Evolutionary conservation across 2,888 invertebrate genomes (phyloP), one percentile per base, ranked within the genome.

Genomic region (Ecliptopera silaceata): DNA sequence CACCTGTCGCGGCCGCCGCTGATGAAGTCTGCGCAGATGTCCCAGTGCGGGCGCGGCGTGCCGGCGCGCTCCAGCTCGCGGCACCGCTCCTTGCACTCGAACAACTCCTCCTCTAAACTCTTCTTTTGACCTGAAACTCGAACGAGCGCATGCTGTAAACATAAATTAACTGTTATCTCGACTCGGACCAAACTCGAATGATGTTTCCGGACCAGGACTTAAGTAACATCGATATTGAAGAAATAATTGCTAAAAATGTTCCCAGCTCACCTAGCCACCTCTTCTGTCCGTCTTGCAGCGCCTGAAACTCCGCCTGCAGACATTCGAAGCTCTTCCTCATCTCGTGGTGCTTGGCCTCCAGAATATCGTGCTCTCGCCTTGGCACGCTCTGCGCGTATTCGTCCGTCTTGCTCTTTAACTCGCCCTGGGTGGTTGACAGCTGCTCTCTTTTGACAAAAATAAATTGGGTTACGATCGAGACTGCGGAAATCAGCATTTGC

Each of bases 1-100:
- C 15, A 86, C 84, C 91, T 79, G 43, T 88, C 87, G 6, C 85
- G 71, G 0, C 92, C 92, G 0, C 92, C 92, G 0, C 89, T 84
- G 45, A 92, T 87, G 68, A 87, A 91, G 69, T 92, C 91, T 0
- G 86, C 92, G 57, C 92, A 92, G 20, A 89, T 71, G 11, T 86
- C 87, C 92, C 92, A 92, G 18, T 81, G 85, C 38, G 92, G 92
- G 0, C 92, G 80, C 12, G 92, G 92, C 0, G 91, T 91, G 36
- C 92, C 92, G 0, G 87, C 84, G 1, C 91, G 79, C 65, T 91
- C 91, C 63, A 92, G 62, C 58, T 91, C 91, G 0, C 79, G 70
- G 63, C 88, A 88, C 0, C 83, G 76, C 59, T 92, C 92, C 56
- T 81, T 88, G n/a, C 72, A 72, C 48, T 91, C 91, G 2, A 71